Conservation (phyloP, 2,888 invertebrate genomes). For the Prosopocoilus inquinatus region DNA sequence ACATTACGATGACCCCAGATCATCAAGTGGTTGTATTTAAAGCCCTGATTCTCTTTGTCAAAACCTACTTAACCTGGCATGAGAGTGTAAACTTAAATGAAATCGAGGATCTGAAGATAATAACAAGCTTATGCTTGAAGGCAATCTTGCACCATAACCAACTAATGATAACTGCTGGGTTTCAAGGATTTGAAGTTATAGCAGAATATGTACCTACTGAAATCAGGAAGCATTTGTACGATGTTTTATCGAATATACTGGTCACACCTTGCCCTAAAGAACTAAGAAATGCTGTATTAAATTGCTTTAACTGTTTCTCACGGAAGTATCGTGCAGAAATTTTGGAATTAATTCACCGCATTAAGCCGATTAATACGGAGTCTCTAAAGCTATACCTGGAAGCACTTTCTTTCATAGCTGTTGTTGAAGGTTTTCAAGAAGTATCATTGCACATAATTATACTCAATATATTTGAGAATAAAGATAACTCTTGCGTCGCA, state of each 20-base stretch:
- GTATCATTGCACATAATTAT: conserved; percentile 40
- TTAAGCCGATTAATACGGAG: conserved; percentile 31
- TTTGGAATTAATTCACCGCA: conserved; percentile 53
- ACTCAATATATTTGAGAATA: conserved; percentile 34
- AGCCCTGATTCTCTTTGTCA: conserved; percentile 43
- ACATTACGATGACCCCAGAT: conserved; percentile 40
- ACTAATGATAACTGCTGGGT: conserved; percentile 55
- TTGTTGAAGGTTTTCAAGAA: conserved; percentile 54
- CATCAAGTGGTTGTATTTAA: conserved; percentile 47
- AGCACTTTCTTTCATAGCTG: conserved; percentile 52
- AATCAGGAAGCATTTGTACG: conserved; percentile 55
- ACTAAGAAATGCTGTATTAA: conserved; percentile 52
- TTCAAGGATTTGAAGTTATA: conserved; percentile 55
- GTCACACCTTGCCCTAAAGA: conserved; percentile 50
- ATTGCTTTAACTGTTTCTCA: conserved; percentile 56
- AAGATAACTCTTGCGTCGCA: conserved; percentile 32
- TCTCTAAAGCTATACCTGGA: conserved; percentile 42
- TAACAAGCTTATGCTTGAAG: conserved; percentile 55
- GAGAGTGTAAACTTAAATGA: conserved; percentile 34
- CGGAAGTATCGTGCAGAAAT: conserved; percentile 56
- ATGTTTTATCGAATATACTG: conserved; percentile 54
- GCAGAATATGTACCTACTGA: conserved; percentile 51
- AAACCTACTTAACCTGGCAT: conserved; percentile 37
- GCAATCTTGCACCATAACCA: conserved; percentile 51
- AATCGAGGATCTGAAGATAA: conserved; percentile 41